Evolutionary conservation across 2,888 invertebrate species (phyloP).

Genomic region (Eulithis prunata): DNA sequence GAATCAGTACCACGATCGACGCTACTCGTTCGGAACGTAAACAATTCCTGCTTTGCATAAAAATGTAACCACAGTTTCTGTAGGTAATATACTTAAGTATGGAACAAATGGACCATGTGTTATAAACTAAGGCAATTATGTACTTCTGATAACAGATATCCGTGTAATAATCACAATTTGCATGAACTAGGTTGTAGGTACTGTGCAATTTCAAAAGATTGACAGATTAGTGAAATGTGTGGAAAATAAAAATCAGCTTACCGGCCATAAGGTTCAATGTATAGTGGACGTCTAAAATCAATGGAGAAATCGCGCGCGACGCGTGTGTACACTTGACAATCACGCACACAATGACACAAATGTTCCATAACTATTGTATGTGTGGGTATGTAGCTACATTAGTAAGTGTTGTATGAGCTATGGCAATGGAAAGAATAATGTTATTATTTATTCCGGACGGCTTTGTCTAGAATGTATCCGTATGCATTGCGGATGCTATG

Average conservation of each 20-base stretch:
- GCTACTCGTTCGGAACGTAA: constrained; percentile 27
- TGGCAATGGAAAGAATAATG: constrained; percentile 60
- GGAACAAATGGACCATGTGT: constrained; percentile 35
- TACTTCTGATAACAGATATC: constrained; percentile 51
- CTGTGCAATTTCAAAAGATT: background rate
- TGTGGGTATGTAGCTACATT: constrained; percentile 50
- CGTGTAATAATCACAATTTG: constrained; percentile 22
- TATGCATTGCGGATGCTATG: constrained; percentile 53
- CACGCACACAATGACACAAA: constrained; percentile 59
- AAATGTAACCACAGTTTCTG: constrained; percentile 38
- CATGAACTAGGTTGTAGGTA: background rate
- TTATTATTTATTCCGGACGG: constrained; percentile 52
- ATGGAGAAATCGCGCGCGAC: constrained; percentile 74
- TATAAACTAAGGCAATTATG: constrained; percentile 57
- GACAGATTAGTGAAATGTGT: constrained; percentile 1
- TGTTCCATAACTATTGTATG: constrained; percentile 44
- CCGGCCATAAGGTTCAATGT: constrained; percentile 81
- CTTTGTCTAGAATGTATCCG: constrained; percentile 53
- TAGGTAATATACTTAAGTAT: constrained; percentile 8
- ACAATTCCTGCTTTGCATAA: constrained; percentile 34
- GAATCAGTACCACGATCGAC: constrained; percentile 27
- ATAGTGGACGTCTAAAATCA: constrained; percentile 68
- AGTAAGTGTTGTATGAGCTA: constrained; percentile 68
- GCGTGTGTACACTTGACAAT: constrained; percentile 68
- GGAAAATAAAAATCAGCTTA: constrained; percentile 55